Conservation (phyloP, 2,113 vertebrate genomes). For the Geococcyx californianus region DNA sequence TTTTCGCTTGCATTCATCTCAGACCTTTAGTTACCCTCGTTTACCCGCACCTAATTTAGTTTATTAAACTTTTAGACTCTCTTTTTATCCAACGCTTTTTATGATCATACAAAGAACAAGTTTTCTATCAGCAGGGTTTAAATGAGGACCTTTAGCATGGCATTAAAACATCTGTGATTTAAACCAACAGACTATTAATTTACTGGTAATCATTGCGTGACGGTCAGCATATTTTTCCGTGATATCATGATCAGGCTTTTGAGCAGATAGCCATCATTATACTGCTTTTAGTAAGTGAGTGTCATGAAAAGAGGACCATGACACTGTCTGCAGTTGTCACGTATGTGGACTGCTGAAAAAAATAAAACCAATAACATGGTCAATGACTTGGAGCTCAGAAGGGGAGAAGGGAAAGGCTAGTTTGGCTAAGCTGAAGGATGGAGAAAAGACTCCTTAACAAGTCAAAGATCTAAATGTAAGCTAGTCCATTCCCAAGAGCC, state of each 20-base stretch:
- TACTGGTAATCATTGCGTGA: neutral
- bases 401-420: neutral
- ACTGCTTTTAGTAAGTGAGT: neutral
- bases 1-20: neutral
- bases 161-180: neutral
- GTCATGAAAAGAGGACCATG: neutral
- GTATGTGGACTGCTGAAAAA: neutral
- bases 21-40: neutral
- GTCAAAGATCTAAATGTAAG: conserved; percentile 29
- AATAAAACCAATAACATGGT: neutral
- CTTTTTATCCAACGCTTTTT: neutral
- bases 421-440: conserved; percentile 16
- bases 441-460: conserved; percentile 12
- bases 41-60: neutral
- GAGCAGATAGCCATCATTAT: neutral
- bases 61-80: neutral
- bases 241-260: neutral
- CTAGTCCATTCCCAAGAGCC: neutral
- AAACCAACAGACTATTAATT: neutral
- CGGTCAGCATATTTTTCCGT: neutral
- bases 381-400: neutral
- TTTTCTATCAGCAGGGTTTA: neutral
- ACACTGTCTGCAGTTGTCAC: neutral
- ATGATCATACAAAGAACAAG: neutral
- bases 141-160: neutral